phyloP scores from a whole-genome alignment of 2,888 invertebrate genomes.

The Drosophila affinis region DNA sequence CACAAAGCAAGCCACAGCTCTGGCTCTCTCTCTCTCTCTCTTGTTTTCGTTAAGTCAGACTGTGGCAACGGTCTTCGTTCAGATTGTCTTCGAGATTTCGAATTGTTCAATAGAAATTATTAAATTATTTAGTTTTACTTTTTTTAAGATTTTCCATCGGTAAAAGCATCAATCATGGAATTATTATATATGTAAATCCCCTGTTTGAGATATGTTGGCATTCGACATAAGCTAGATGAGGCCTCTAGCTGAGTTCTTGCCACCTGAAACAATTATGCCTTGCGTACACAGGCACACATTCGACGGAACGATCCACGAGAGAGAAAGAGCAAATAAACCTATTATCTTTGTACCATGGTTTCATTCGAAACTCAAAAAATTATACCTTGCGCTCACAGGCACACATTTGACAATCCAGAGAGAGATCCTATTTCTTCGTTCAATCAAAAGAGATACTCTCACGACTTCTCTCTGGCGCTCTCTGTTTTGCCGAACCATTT shows the following conservation, averaged over 20 bases:
- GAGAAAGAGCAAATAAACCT: neutral
- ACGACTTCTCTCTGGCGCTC: too few relatives aligned
- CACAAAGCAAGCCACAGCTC: conserved; percentile 4
- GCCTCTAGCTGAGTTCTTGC: neutral
- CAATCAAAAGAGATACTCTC: too few relatives aligned
- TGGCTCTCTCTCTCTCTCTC: conserved; percentile 14
- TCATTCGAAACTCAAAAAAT: neutral
- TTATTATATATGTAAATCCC: neutral
- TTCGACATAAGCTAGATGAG: neutral
- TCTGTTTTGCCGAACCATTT: too few relatives aligned
- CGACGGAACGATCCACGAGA: neutral
- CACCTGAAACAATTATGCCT: neutral
- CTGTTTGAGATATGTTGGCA: neutral
- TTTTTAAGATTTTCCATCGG: neutral
- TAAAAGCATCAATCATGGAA: neutral
- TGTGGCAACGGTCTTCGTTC: conserved; percentile 9
- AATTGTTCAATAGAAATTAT: neutral
- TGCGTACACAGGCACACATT: neutral
- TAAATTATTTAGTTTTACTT: neutral
- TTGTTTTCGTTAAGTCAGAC: conserved; percentile 5
- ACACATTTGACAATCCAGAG: too few relatives aligned
- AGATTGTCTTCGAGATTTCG: neutral
- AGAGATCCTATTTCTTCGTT: too few relatives aligned
- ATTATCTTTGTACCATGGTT: neutral
- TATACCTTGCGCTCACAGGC: too few relatives aligned